A percentile compares a stretch with the other conserved stretches of the same genome.
These are phyloP conservation scores for Eremobia ochroleuca DNA, from an alignment of 2,888 invertebrate species.

Conservation along the genomic window DNA sequence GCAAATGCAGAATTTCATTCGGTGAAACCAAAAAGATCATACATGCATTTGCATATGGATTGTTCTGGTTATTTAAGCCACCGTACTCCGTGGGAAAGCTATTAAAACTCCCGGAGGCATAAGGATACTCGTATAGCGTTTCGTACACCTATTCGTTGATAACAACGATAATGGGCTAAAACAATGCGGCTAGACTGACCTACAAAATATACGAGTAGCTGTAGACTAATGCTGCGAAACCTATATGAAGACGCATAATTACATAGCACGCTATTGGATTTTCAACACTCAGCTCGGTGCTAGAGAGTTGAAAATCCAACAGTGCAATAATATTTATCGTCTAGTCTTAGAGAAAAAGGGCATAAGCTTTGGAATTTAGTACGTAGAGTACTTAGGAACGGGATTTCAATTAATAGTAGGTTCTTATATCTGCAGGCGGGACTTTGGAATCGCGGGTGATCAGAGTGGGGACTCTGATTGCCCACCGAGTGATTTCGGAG, in stretches of 20 bases:
- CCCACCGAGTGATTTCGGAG: no score
- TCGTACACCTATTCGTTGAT: not conserved
- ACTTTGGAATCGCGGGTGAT: no score
- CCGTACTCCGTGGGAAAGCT: not conserved
- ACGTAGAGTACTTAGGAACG: not conserved
- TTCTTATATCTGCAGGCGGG: not conserved
- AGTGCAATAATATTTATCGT: not conserved
- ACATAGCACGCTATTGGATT: not conserved
- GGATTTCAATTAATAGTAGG: conserved; percentile 16
- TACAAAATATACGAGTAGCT: no score
- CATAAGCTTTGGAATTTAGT: not conserved
- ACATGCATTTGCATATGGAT: not conserved
- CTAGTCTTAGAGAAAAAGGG: not conserved
- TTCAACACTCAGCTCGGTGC: not conserved
- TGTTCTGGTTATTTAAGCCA: not conserved
- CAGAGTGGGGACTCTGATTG: no score
- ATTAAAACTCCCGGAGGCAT: not conserved
- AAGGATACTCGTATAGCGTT: not conserved
- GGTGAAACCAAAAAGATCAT: not conserved
- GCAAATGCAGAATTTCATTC: not conserved
- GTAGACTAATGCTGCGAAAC: not conserved
- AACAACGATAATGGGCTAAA: not conserved
- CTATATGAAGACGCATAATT: not conserved
- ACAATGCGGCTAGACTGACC: not conserved
- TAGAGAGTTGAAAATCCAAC: not conserved